Conservation (phyloP, 1,140 invertebrate genomes). For the Drosophila malerkotliana region DNA sequence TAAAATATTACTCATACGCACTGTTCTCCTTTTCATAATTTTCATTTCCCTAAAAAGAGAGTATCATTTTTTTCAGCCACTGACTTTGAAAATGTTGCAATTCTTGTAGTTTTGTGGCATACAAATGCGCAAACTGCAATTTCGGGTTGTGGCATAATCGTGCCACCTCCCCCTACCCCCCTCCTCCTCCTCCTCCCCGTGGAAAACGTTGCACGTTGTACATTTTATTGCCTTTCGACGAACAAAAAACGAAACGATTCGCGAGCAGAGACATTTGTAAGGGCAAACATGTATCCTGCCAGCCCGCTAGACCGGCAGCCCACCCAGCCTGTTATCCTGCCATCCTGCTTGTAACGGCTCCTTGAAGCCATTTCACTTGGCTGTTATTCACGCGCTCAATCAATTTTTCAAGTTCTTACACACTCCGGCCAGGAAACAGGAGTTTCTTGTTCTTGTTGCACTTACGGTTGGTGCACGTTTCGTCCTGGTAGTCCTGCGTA, state of each 20-base stretch:
- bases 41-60: neutral
- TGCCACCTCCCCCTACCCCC: neutral
- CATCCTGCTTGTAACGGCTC: neutral
- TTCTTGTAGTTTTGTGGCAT: constrained; percentile 57
- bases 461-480: neutral
- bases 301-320: neutral
- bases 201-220: constrained; percentile 54
- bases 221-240: constrained; percentile 72
- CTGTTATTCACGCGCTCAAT: constrained; percentile 83
- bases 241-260: constrained; percentile 18
- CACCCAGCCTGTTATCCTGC: neutral
- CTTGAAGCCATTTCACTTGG: constrained; percentile 57
- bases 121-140: constrained; percentile 71
- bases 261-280: constrained; percentile 76
- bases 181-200: neutral
- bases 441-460: constrained; percentile 7
- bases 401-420: constrained; percentile 79
- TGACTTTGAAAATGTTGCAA: neutral
- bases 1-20: neutral
- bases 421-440: constrained; percentile 13
- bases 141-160: neutral
- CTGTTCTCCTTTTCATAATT: neutral
- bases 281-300: constrained; percentile 53
- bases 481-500: neutral
- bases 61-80: neutral